These are phyloP conservation scores for Zelostemma sp. DNA, from an alignment of 1,140 invertebrate genomes.

Conservation along the genomic window DNA sequence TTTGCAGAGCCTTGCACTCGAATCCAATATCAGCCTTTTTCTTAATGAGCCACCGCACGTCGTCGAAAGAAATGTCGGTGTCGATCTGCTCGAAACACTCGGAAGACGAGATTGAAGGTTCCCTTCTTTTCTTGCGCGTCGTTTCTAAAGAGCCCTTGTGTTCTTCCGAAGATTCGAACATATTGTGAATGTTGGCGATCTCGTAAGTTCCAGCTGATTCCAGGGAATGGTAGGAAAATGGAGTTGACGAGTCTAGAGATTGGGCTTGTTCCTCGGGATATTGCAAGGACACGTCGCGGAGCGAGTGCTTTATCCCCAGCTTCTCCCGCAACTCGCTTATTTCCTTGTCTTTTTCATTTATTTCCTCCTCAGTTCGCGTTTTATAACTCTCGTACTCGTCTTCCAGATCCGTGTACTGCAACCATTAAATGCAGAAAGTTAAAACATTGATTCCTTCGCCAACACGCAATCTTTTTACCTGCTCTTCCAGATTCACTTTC, in stretches of 20 bases:
- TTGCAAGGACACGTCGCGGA: slow-evolving; percentile 53
- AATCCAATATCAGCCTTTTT: slow-evolving; percentile 65
- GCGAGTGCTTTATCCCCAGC: slow-evolving; percentile 46
- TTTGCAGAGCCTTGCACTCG: slow-evolving; percentile 66
- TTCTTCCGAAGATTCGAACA: slow-evolving; percentile 1
- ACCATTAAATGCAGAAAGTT: slow-evolving; percentile 19
- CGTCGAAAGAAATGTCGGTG: slow-evolving; percentile 38
- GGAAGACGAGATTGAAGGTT: slow-evolving; percentile 13
- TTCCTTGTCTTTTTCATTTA: slow-evolving; percentile 70
- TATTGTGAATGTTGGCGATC: slow-evolving; percentile 3
- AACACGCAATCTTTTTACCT: too few relatives aligned
- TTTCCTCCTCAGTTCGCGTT: slow-evolving; percentile 63
- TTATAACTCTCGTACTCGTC: slow-evolving; percentile 77
- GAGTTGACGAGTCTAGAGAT: slow-evolving; percentile 27
- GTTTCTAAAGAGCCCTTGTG: slow-evolving; percentile 23
- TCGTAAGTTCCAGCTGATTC: slow-evolving; percentile 34
- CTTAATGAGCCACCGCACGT: slow-evolving; percentile 59
- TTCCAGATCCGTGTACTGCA: slow-evolving; percentile 78
- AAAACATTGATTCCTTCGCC: too few relatives aligned
- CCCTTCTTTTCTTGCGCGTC: neutral
- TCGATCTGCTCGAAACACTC: slow-evolving; percentile 24
- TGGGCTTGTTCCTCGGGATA: slow-evolving; percentile 47
- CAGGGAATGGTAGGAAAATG: slow-evolving; percentile 38
- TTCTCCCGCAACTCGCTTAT: slow-evolving; percentile 71
- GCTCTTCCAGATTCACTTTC: slow-evolving; percentile 78